Percentiles rank a stretch among this genome's conserved stretches.
Evolutionary conservation across 2,888 invertebrate genomes (phyloP).

Genomic region (Drosophila ezoana): DNA sequence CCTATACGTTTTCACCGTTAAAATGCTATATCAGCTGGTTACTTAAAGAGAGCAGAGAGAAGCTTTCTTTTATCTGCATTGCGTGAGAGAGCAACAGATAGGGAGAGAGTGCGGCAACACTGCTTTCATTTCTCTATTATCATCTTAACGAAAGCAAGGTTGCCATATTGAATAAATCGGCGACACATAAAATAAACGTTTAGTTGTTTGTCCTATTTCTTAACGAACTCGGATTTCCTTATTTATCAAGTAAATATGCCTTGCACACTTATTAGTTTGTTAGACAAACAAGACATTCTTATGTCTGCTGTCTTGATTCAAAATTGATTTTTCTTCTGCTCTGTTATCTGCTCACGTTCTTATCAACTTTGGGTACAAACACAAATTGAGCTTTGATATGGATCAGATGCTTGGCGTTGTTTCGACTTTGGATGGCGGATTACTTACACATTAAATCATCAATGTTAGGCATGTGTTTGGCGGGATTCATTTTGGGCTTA

Average conservation of each 20-base stretch:
- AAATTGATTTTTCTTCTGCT: conserved; percentile 13
- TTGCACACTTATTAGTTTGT: too few relatives aligned
- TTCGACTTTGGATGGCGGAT: conserved; percentile 46
- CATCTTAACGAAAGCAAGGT: conserved; percentile 26
- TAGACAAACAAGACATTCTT: background rate
- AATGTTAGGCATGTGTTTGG: conserved; percentile 40
- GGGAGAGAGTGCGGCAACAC: background rate
- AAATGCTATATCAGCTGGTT: conserved; percentile 29
- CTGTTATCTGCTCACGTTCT: conserved; percentile 31
- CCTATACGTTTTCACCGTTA: conserved; percentile 6
- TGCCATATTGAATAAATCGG: conserved; percentile 38
- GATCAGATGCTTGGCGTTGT: conserved; percentile 33
- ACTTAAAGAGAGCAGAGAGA: conserved; percentile 1
- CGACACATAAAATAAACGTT: conserved; percentile 5
- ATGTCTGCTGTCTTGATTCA: background rate
- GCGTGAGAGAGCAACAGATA: conserved; percentile 8
- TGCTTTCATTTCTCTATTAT: conserved; percentile 38
- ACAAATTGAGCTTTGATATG: conserved; percentile 43
- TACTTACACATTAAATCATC: conserved; percentile 78
- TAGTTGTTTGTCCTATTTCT: background rate
- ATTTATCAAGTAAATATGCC: too few relatives aligned
- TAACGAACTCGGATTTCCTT: too few relatives aligned
- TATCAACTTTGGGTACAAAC: conserved; percentile 35
- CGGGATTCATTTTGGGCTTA: conserved; percentile 20
- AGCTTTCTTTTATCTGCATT: conserved; percentile 6